These are phyloP conservation scores for Indicator maculatus DNA, from an alignment of 2,113 vertebrate genomes.

Conservation along the genomic window DNA sequence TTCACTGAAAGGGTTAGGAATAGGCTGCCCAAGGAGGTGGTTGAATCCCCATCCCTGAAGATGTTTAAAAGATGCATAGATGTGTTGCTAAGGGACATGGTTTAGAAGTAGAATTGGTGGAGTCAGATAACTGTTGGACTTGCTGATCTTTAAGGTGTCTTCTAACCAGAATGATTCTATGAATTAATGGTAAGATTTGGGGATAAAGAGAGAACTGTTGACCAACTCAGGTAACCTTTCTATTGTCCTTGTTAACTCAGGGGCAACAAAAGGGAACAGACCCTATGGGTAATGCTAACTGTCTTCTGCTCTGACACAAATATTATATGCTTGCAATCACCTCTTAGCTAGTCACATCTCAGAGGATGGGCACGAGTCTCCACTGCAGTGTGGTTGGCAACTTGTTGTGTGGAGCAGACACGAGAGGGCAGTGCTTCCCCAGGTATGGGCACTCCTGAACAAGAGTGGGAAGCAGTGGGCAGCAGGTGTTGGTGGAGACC, in stretches of 20 bases:
- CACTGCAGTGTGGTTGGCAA: fast-evolving
- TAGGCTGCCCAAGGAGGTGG: no score
- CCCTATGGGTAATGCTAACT: fast-evolving
- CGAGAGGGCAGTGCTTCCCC: neutral
- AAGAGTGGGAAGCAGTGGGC: neutral
- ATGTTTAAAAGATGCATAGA: no score
- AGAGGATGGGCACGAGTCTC: fast-evolving
- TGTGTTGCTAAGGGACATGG: no score
- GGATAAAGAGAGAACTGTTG: neutral
- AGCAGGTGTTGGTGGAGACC: neutral
- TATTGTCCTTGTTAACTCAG: fast-evolving
- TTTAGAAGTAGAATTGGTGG: no score
- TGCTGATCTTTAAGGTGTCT: no score
- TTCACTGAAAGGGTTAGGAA: no score
- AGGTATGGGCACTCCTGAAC: neutral
- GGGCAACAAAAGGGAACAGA: neutral
- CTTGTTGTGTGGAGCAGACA: neutral
- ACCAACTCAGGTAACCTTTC: fast-evolving
- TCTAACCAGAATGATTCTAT: no score
- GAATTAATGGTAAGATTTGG: fast-evolving
- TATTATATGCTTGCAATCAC: fast-evolving
- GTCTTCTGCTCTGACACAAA: neutral
- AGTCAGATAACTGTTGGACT: no score
- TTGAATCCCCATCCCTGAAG: no score
- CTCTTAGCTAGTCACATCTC: neutral